Evolutionary conservation across 2,113 vertebrate genomes (phyloP), one percentile per base, ranked within the genome.

Genomic region (Herpailurus yagouaroundi): DNA sequence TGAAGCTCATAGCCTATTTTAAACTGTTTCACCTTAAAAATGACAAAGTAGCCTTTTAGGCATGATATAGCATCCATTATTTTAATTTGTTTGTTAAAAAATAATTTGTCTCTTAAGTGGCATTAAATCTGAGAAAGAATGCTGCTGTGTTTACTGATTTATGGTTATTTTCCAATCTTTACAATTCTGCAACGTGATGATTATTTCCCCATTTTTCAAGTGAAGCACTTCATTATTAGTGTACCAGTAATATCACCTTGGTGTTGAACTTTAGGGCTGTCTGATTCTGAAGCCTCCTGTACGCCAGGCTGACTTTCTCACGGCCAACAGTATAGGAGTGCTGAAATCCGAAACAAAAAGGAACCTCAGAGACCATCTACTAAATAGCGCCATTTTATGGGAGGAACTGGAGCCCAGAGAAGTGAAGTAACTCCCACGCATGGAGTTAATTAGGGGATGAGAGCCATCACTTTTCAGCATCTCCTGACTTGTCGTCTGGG

Each of bases 1-100:
- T 36, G 82, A 94, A 85, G 66, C 82, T 82, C 80, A 21, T 33
- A 29, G 64, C 68, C 64, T 80, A 27, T 50, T 94, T 97, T 89
- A 93, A 95, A 84, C 1, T 3, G 57, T 77, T 74, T 91, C n/a
- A 38, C 36, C 66, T 82, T 52, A 74, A 73, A 12, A 12, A 68
- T 89, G 74, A 89, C 7, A 38, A 93, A 93, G 86, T 31, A 92
- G 33, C 23, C 19, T 57, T 88, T 82, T 77, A 45, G 12, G 94
- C 74, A 82, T 94, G 36, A 69, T 33, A n/a, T 13, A 23, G 64
- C 41, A 12, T 25, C 10, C 11, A 16, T 79, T 93, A 33, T 77
- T 89, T 77, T 83, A 68, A 36, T 73, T 71, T 76, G 41, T 81
- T 69, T 86, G 76, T 60, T 89, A 74, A 88, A 82, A 91, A 45